Percentiles rank a stretch among this genome's conserved stretches.
Conservation (phyloP, 2,888 invertebrate genomes). For the Cephus sareptanus region DNA sequence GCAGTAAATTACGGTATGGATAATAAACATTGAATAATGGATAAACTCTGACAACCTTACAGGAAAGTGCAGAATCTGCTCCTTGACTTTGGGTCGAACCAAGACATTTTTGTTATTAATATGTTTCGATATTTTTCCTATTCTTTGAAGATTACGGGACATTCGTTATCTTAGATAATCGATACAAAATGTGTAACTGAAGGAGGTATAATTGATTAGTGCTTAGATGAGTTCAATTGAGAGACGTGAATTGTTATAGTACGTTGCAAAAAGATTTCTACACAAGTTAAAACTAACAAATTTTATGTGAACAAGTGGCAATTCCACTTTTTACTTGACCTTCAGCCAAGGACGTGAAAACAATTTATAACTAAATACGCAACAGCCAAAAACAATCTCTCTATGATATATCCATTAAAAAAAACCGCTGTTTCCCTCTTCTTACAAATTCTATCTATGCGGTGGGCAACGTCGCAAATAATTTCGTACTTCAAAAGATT, state of each 20-base stretch:
- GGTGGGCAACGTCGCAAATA: background rate
- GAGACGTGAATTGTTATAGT: background rate
- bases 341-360: background rate
- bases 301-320: background rate
- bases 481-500: background rate
- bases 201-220: background rate
- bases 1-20: conserved; percentile 41
- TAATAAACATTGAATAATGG: conserved; percentile 60
- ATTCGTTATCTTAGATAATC: background rate
- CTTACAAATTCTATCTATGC: background rate
- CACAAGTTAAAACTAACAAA: background rate
- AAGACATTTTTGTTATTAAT: background rate
- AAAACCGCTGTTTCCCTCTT: background rate
- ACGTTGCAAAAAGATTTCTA: background rate
- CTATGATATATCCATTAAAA: background rate
- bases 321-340: background rate
- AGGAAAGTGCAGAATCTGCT: conserved; percentile 15
- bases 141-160: background rate
- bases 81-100: background rate
- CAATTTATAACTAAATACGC: background rate
- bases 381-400: background rate
- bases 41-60: conserved; percentile 32
- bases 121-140: background rate
- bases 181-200: background rate
- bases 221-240: background rate